A percentile compares a stretch with the other conserved stretches of the same genome.
Evolutionary conservation across 64 coral and sea anemone species (phyloP).

Genomic region (Hydrozoanthus tunicans): DNA sequence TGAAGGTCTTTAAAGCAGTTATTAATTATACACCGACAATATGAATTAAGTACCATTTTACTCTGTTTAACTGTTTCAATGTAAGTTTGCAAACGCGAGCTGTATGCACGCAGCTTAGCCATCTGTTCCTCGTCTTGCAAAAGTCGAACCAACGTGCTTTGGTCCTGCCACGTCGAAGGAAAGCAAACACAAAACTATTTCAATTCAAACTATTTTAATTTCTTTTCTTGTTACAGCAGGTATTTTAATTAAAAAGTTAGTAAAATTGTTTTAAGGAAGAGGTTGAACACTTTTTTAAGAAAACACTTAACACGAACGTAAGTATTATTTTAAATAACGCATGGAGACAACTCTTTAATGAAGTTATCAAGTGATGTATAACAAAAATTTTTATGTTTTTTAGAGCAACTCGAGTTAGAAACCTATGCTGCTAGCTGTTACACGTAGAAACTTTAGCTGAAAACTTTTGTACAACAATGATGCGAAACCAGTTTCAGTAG

Average conservation of each 20-base stretch:
- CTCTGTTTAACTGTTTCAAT: constrained; percentile 13
- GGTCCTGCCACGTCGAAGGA: constrained; percentile 42
- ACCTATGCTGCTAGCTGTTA: no score
- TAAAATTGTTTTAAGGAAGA: no score
- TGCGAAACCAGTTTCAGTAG: no score
- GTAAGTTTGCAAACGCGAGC: background rate
- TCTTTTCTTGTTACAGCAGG: background rate
- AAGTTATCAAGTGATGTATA: no score
- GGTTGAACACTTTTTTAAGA: no score
- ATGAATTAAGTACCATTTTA: constrained; percentile 44
- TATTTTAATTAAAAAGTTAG: background rate
- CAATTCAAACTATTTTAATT: background rate
- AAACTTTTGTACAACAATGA: no score
- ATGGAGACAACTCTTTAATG: no score
- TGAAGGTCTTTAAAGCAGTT: background rate
- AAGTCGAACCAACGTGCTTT: constrained; percentile 34
- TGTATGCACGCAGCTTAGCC: background rate
- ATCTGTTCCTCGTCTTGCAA: constrained; percentile 53
- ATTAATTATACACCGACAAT: background rate
- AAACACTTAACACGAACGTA: no score
- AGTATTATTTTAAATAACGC: no score
- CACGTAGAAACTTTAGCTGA: no score
- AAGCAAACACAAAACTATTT: background rate
- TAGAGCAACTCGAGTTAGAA: no score
- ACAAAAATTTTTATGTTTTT: no score